Base-by-base conservation (phyloP, 2,888 invertebrate species). In the Sminthurinus aureus region DNA sequence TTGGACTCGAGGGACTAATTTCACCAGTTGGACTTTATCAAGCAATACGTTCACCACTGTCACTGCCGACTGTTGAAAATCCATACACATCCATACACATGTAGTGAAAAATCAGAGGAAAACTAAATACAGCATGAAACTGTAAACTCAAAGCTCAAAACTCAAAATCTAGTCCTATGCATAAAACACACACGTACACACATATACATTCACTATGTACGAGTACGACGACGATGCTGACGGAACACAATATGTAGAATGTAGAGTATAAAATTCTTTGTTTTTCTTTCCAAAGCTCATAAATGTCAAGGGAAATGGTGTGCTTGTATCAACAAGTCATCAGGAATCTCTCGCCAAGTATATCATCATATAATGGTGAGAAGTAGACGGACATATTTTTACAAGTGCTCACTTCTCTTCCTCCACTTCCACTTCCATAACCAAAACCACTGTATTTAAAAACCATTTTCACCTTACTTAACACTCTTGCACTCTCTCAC, bases 1-100 rank as follows among this genome's bases (percentile, higher is more conserved):
- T 58, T 58, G 67, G 83, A 83, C 86, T 82, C 85, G 74, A 24
- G 86, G 85, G 86, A 86, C 85, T 84, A 84, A 86, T 86, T 83
- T 85, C 84, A 82, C 79, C 84, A 84, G 79, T 84, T 84, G 84
- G 84, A 84, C 75, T 82, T 82, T 84, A 82, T 84, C 84, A 82
- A 84, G 79, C 75, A 73, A 71, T 20, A 77, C 22, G 50, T 18
- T 58, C 9, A 15, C 58, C 15, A 58, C 15, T 58, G 15, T 58
- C 58, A n/a, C n/a, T n/a, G 9, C 13, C 52, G 6, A 22, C 20
- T 22, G 8, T 18, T 75, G 22, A 76, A 80, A 77, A 78, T 58
- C 74, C 73, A 66, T 83, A 73, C 79, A 58, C 74, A 73, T 64
- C 50, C 64, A 73, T 52, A 83, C 38, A 74, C 22, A 18, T 82